phyloP scores from a whole-genome alignment of 2,888 invertebrate genomes.

The Apodemia duryi region DNA sequence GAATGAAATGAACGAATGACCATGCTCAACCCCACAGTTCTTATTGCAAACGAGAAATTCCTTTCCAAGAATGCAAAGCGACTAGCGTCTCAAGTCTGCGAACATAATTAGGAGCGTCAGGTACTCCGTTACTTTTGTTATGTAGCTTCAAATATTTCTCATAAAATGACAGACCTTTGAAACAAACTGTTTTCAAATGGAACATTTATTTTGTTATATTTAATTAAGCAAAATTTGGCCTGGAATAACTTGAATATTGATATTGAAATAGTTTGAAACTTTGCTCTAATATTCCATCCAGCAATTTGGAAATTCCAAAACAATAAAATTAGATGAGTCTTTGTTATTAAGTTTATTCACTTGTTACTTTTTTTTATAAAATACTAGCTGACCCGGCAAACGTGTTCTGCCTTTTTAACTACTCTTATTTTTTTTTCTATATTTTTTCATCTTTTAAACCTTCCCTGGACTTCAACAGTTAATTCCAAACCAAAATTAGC shows the following conservation, averaged over 20 bases:
- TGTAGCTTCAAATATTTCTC: slow-evolving; percentile 27
- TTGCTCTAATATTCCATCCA: neutral
- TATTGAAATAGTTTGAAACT: neutral
- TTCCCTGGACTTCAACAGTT: no score
- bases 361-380: no score
- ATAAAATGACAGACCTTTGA: slow-evolving; percentile 10
- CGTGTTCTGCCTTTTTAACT: no score
- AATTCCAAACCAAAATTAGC: no score
- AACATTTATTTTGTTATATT: neutral
- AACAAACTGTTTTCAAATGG: neutral
- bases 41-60: slow-evolving; percentile 34
- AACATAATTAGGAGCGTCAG: slow-evolving; percentile 38
- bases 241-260: neutral
- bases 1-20: slow-evolving; percentile 5
- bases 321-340: no score
- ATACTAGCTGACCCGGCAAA: no score
- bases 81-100: slow-evolving; percentile 21
- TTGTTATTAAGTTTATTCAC: no score
- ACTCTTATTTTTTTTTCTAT: no score
- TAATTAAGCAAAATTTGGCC: neutral
- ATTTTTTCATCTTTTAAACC: no score
- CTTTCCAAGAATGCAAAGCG: slow-evolving; percentile 22
- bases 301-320: neutral
- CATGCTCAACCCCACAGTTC: slow-evolving; percentile 4
- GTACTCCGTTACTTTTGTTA: slow-evolving; percentile 40